Percentiles rank a stretch among this genome's conserved stretches.
Conservation (phyloP, 2,888 invertebrate species). For the Yponomeuta malinellus region DNA sequence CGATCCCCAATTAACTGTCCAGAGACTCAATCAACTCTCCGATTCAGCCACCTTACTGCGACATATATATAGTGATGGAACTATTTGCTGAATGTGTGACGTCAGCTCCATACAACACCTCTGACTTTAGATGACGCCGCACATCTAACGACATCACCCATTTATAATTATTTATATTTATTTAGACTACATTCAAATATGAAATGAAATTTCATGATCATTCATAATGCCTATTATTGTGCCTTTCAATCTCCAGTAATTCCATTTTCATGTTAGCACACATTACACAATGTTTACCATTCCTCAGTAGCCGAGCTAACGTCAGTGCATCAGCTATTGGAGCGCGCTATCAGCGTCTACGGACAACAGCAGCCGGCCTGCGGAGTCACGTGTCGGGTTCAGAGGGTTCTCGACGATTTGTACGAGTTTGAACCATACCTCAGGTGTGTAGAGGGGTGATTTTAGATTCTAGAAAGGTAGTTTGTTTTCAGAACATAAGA, state of each 20-base stretch:
- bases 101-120: too few relatives aligned
- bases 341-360: constrained; percentile 62
- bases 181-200: too few relatives aligned
- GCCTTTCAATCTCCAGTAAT: background rate
- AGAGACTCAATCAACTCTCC: too few relatives aligned
- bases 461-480: background rate
- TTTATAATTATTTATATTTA: too few relatives aligned
- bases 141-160: too few relatives aligned
- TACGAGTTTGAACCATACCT: constrained; percentile 70
- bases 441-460: constrained; percentile 39
- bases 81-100: too few relatives aligned
- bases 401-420: constrained; percentile 62
- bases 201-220: too few relatives aligned
- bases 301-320: constrained; percentile 57
- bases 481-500: background rate
- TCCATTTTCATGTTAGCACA: background rate
- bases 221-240: background rate
- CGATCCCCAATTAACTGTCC: too few relatives aligned
- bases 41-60: too few relatives aligned
- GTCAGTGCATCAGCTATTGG: constrained; percentile 62
- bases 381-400: constrained; percentile 63
- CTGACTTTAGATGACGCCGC: too few relatives aligned
- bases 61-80: too few relatives aligned
- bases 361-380: constrained; percentile 55
- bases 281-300: constrained; percentile 7